These are phyloP conservation scores for Melitaea athalia DNA, from an alignment of 2,888 invertebrate genomes.

Conservation along the genomic window DNA sequence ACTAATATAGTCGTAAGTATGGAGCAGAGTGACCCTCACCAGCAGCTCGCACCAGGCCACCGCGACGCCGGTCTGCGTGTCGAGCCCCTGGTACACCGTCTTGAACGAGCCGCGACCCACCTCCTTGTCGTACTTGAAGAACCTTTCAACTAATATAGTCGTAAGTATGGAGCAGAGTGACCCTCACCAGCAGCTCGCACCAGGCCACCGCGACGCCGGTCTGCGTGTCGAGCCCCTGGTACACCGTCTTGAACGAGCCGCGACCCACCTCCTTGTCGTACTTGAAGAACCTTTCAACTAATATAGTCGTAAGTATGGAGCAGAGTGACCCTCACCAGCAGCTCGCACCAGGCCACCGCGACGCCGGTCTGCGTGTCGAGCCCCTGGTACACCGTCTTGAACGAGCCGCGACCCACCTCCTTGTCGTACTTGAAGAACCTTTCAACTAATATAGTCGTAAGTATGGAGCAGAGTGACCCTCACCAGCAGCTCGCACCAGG, in stretches of 20 bases:
- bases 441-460: too few species aligned
- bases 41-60: constrained; percentile 99
- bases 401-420: constrained; percentile 98
- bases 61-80: constrained; percentile 98
- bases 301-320: not conserved
- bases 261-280: constrained; percentile 99
- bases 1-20: too few species aligned
- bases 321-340: constrained; percentile 85
- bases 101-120: constrained; percentile 99
- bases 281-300: constrained; percentile 91
- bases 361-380: constrained; percentile 99
- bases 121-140: constrained; percentile 99
- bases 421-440: constrained; percentile 98
- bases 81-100: constrained; percentile 98
- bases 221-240: constrained; percentile 98
- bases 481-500: constrained; percentile 99
- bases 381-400: constrained; percentile 99
- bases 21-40: constrained; percentile 73
- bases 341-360: constrained; percentile 99
- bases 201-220: constrained; percentile 99
- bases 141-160: constrained; percentile 83
- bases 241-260: constrained; percentile 99
- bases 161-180: not conserved
- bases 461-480: constrained; percentile 38
- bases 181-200: constrained; percentile 96